phyloP scores from a whole-genome alignment of 2,888 invertebrate genomes.

The Brachynemurus nebulosus region DNA sequence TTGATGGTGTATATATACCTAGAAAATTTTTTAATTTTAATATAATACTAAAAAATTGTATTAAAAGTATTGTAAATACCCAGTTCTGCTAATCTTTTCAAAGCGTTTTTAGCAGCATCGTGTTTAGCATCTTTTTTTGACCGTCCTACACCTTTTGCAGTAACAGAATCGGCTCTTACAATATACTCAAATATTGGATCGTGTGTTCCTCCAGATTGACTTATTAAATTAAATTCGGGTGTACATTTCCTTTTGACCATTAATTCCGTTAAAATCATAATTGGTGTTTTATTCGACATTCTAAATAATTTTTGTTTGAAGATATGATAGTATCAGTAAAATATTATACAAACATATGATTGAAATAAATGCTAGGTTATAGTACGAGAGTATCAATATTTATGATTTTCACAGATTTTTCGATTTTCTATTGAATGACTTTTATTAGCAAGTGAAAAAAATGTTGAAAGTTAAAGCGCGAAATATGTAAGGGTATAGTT shows the following conservation, averaged over 20 bases:
- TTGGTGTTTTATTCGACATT: conserved; percentile 28
- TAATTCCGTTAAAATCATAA: conserved; percentile 35
- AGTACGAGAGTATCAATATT: no score
- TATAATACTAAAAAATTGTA: neutral
- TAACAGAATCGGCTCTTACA: conserved; percentile 25
- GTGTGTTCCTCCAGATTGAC: conserved; percentile 25
- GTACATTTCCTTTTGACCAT: conserved; percentile 26
- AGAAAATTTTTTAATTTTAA: neutral
- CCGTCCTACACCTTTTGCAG: conserved; percentile 27
- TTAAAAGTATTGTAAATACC: conserved; percentile 2
- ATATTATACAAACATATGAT: no score
- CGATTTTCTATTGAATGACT: no score
- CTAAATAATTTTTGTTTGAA: neutral
- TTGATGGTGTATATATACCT: neutral
- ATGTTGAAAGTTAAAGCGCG: no score
- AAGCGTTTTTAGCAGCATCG: conserved; percentile 28
- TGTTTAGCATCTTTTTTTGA: conserved; percentile 34
- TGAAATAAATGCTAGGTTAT: no score
- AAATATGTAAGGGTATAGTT: no score
- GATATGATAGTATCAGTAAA: no score
- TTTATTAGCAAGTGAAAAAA: no score
- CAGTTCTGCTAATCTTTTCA: conserved; percentile 24
- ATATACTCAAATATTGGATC: conserved; percentile 26
- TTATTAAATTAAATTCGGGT: conserved; percentile 30
- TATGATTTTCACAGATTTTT: no score